phyloP scores from a whole-genome alignment of 2,113 vertebrate genomes.

The Gymnorhina tibicen region DNA sequence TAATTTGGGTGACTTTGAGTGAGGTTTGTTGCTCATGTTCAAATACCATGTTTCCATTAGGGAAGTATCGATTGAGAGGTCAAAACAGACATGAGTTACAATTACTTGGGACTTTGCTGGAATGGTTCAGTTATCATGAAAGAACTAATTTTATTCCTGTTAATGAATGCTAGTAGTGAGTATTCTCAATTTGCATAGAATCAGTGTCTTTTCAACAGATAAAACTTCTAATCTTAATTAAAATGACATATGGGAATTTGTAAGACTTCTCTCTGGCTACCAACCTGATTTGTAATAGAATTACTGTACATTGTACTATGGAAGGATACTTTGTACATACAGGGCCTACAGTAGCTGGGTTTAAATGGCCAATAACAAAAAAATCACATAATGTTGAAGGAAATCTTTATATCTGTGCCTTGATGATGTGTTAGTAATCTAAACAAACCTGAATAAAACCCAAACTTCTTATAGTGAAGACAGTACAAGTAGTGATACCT shows the following conservation, averaged over 20 bases:
- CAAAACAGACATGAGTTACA: not conserved
- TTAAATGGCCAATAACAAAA: not conserved
- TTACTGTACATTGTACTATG: not conserved
- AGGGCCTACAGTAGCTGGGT: not conserved
- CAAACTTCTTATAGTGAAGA: not conserved
- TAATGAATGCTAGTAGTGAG: not conserved
- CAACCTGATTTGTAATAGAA: not conserved
- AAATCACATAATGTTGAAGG: not conserved
- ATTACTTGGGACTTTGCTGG: not conserved
- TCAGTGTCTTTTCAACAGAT: not conserved
- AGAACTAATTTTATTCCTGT: not conserved
- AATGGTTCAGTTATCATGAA: not conserved
- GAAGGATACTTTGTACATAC: not conserved
- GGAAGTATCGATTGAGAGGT: not conserved
- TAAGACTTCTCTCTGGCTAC: not conserved
- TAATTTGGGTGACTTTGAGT: not conserved
- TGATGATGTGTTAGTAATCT: not conserved
- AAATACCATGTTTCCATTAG: not conserved
- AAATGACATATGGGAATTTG: not conserved
- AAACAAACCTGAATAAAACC: not conserved
- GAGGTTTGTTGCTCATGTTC: not conserved
- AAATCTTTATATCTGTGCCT: not conserved
- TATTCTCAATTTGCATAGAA: constrained; percentile 3
- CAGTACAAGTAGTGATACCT: not conserved
- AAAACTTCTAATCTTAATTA: constrained; percentile 20